Evolutionary conservation across 2,113 vertebrate species (phyloP).

Genomic region (Buteo buteo): DNA sequence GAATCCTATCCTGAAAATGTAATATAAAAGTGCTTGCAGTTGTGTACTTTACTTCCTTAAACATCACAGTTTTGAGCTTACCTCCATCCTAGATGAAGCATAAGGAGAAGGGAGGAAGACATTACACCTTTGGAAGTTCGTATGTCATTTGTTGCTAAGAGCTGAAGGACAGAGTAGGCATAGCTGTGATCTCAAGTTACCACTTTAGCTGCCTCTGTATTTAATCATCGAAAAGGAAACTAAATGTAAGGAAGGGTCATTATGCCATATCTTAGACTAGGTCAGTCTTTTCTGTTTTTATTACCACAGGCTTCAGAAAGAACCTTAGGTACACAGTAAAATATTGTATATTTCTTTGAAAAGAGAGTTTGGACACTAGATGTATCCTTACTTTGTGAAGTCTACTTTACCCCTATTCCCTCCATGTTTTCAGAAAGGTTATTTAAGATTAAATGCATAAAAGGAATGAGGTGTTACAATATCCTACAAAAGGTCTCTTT

Average conservation of each 20-base stretch:
- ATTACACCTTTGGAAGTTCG: not conserved
- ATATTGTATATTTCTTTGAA: not conserved
- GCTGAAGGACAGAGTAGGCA: not conserved
- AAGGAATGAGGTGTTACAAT: not conserved
- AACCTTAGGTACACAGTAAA: not conserved
- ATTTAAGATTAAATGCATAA: not conserved
- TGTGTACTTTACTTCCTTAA: not conserved
- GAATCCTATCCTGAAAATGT: not conserved
- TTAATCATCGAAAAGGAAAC: not conserved
- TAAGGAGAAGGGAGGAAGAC: not conserved
- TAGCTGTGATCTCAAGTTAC: not conserved
- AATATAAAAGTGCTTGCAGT: not conserved
- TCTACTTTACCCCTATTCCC: not conserved
- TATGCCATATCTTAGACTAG: not conserved
- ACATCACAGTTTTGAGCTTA: not conserved
- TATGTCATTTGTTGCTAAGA: not conserved
- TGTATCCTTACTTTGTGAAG: not conserved
- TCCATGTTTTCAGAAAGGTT: not conserved
- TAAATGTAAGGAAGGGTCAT: not conserved
- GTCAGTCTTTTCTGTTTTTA: not conserved
- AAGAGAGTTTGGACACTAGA: not conserved
- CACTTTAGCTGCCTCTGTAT: not conserved
- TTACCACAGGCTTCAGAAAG: not conserved
- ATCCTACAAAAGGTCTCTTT: not conserved
- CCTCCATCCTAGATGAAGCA: not conserved